Conservation (phyloP, 1,140 invertebrate genomes). For the Ditylenchus dipsaci region DNA sequence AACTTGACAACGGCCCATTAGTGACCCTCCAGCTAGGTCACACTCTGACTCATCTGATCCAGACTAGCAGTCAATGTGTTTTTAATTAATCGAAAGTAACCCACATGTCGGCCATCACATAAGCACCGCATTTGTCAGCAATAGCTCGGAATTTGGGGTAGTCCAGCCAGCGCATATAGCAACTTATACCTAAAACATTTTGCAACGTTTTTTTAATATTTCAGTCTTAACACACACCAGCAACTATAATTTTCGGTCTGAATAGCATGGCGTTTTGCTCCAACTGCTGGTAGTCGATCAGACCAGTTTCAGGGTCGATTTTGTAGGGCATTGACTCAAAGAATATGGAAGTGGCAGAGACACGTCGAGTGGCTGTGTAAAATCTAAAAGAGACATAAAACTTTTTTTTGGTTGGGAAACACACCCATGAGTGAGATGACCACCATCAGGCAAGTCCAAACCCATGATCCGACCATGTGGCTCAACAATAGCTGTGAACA, state of each 20-base stretch:
- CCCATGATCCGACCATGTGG: slow-evolving; percentile 95
- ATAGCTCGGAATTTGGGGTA: slow-evolving; percentile 79
- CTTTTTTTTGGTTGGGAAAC: slow-evolving; percentile 23
- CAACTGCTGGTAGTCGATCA: slow-evolving; percentile 88
- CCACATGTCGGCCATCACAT: slow-evolving; percentile 90
- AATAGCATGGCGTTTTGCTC: slow-evolving; percentile 77
- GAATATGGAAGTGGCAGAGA: slow-evolving; percentile 93
- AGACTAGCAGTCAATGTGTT: too few species aligned
- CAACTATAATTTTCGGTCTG: slow-evolving; percentile 86
- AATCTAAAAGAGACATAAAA: slow-evolving; percentile 80
- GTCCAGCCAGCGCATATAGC: slow-evolving; percentile 75
- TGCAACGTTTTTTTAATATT: background rate
- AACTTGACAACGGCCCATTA: too few species aligned
- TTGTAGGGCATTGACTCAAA: slow-evolving; percentile 99
- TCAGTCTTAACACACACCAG: slow-evolving; percentile 66
- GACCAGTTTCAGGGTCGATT: slow-evolving; percentile 75
- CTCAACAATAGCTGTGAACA: slow-evolving; percentile 66
- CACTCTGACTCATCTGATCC: too few species aligned
- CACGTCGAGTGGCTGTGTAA: slow-evolving; percentile 81
- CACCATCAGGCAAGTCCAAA: slow-evolving; percentile 88
- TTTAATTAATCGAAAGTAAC: slow-evolving; percentile 74
- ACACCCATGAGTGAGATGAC: slow-evolving; percentile 68
- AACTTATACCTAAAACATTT: slow-evolving; percentile 70
- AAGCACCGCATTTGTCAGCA: slow-evolving; percentile 76
- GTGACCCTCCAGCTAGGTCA: too few species aligned